Percentiles rank a stretch among this genome's conserved stretches.
phyloP scores from a whole-genome alignment of 2,888 invertebrate species.

The Synanthedon myopaeformis region DNA sequence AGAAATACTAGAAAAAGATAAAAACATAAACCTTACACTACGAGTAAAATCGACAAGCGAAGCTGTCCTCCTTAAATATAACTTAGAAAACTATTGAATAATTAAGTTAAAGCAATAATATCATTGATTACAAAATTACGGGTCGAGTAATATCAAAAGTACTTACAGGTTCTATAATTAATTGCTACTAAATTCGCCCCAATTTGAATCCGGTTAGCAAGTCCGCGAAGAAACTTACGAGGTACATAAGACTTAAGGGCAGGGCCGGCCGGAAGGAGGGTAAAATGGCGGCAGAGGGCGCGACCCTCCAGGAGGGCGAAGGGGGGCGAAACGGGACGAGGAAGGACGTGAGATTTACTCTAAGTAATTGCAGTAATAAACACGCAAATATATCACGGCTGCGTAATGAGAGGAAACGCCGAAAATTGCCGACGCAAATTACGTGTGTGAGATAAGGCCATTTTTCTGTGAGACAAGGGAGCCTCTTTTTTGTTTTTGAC shows the following conservation, averaged over 20 bases:
- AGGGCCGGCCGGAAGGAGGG: conserved; percentile 67
- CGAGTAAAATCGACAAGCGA: too few relatives aligned
- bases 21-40: too few relatives aligned
- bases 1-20: too few relatives aligned
- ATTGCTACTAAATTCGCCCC: conserved; percentile 71
- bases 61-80: too few relatives aligned
- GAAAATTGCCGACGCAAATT: conserved; percentile 67
- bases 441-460: conserved; percentile 68
- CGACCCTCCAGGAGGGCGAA: conserved; percentile 47
- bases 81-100: conserved; percentile 23
- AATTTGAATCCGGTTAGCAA: conserved; percentile 69
- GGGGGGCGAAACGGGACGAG: conserved; percentile 34
- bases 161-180: conserved; percentile 65
- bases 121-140: conserved; percentile 50
- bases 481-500: conserved; percentile 24
- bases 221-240: conserved; percentile 69
- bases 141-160: conserved; percentile 49
- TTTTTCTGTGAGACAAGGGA: conserved; percentile 44
- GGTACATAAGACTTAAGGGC: conserved; percentile 71
- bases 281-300: conserved; percentile 62
- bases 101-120: conserved; percentile 25
- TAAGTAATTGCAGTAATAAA: conserved; percentile 73
- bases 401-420: conserved; percentile 68
- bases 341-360: conserved; percentile 72
- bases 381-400: conserved; percentile 70